Evolutionary conservation across 2,888 invertebrate genomes (phyloP), one percentile per base, ranked within the genome.

Genomic region (Caenorhabditis doughertyi): DNA sequence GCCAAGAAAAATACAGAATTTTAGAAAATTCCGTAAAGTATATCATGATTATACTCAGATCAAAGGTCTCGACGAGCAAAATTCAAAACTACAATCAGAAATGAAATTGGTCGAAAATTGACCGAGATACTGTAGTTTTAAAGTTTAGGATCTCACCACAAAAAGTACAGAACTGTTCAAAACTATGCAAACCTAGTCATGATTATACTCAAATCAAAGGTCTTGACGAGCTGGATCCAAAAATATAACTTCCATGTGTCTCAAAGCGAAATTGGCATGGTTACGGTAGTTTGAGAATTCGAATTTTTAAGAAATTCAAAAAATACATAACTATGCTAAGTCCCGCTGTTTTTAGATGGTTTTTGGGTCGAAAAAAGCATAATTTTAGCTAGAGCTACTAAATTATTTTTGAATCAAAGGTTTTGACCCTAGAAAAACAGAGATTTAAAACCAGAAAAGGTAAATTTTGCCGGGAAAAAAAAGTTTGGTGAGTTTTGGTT

Each of bases 31-130:
- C n/a, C n/a, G n/a, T n/a, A n/a, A n/a, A n/a, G n/a, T n/a, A n/a
- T n/a, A n/a, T n/a, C n/a, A n/a, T 25, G 55, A 55, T 55, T 55
- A 55, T 55, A 55, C 27, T 55, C 55, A 27, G 25, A 27, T 29
- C 2, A 16, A 55, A 55, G 39, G 9, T 4, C 39, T 39, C 16
- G 39, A 39, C 39, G 39, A 4, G 39, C 39, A 13, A 2, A 39
- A 39, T 39, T 16, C 39, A 11, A 39, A 5, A 3, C 3, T 5
- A 5, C 16, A 16, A 13, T 39, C 16, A 9, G 9, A 32, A 32
- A 32, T 32, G 4, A 9, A 32, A 7, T 32, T 32, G 32, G 32
- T 7, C 9, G 4, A 32, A 32, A 32, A 32, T 32, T 32, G 32
- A 32, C 32, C 32, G 9, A 7, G 9, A 7, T 32, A 32, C 32